phyloP scores from a whole-genome alignment of 2,888 invertebrate species.

The Cheilosia grossa region DNA sequence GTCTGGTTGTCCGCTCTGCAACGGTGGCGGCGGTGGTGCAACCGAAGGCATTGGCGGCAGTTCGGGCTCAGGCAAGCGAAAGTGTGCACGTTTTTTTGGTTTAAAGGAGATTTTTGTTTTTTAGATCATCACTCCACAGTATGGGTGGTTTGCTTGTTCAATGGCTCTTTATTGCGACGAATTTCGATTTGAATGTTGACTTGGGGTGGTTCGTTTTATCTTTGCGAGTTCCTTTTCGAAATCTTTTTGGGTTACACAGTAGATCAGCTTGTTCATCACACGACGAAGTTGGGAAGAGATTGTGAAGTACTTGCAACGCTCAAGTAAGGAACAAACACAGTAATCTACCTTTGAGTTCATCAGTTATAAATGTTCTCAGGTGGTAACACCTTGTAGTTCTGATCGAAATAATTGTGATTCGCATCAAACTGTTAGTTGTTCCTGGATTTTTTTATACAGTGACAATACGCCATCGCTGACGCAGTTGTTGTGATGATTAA shows the following conservation, averaged over 20 bases:
- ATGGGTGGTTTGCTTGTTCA: slow-evolving; percentile 56
- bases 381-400: too few species aligned
- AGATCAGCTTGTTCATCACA: too few species aligned
- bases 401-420: too few species aligned
- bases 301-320: neutral
- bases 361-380: too few species aligned
- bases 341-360: too few species aligned
- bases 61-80: slow-evolving; percentile 80
- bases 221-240: neutral
- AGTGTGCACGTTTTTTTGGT: slow-evolving; percentile 77
- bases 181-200: neutral
- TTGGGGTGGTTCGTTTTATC: neutral
- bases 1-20: slow-evolving; percentile 79
- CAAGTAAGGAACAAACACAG: too few species aligned
- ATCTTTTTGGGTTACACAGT: too few species aligned
- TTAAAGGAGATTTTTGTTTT: slow-evolving; percentile 35
- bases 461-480: too few species aligned
- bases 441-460: too few species aligned
- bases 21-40: slow-evolving; percentile 69
- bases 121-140: slow-evolving; percentile 35
- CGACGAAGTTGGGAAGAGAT: too few species aligned
- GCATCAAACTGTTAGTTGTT: too few species aligned
- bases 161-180: neutral
- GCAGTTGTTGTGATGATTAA: too few species aligned
- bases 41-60: slow-evolving; percentile 59